Conservation (phyloP, 1,140 invertebrate genomes). For the Brachionus calyciflorus region DNA sequence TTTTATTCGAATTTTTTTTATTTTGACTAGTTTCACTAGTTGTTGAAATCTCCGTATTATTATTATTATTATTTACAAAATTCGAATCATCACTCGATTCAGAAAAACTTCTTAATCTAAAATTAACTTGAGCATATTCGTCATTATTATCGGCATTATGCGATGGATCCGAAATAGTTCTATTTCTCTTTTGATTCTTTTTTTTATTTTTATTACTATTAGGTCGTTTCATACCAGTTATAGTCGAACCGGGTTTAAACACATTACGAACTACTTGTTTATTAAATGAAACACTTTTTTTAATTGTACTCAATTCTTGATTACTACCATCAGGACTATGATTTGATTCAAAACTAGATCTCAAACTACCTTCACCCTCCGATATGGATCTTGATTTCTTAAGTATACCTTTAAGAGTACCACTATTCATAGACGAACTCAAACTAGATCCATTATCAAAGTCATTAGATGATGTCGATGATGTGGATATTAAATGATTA, state of each 20-base stretch:
- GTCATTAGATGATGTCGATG: not conserved
- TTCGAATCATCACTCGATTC: slow-evolving; percentile 35
- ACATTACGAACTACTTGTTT: slow-evolving; percentile 39
- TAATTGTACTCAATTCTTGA: not conserved
- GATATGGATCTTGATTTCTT: slow-evolving; percentile 35
- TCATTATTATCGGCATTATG: not conserved
- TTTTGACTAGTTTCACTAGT: not conserved
- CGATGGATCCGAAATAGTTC: slow-evolving; percentile 32
- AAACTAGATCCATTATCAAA: not conserved
- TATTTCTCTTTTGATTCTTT: slow-evolving; percentile 38
- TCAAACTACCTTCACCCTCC: slow-evolving; percentile 18
- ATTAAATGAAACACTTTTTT: slow-evolving; percentile 45
- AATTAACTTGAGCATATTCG: not conserved
- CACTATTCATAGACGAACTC: not conserved
- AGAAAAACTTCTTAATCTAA: slow-evolving; percentile 2
- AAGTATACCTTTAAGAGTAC: slow-evolving; percentile 25
- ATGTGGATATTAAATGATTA: too few species aligned
- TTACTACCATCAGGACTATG: slow-evolving; percentile 2
- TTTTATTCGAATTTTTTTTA: slow-evolving; percentile 1
- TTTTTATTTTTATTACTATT: slow-evolving; percentile 24
- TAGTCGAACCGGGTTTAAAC: slow-evolving; percentile 42
- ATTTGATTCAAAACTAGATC: slow-evolving; percentile 15
- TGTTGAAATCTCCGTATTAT: not conserved
- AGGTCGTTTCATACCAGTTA: slow-evolving; percentile 39
- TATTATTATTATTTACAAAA: not conserved